Conservation (phyloP, 2,797 vertebrate species). For the Coranthus polyacanthus region DNA sequence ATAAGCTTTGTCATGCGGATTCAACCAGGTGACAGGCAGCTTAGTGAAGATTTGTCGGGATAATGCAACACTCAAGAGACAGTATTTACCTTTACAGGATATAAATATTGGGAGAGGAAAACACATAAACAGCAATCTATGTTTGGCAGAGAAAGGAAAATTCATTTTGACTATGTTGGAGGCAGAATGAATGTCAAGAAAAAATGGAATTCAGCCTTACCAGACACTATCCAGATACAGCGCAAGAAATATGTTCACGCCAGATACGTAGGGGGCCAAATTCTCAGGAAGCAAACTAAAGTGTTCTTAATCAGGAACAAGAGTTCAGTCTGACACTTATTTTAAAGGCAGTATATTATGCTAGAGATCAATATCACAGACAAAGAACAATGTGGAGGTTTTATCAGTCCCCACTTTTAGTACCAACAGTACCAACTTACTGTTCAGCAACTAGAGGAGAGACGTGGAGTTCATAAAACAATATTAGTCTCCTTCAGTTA, state of each 20-base stretch:
- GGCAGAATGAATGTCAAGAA: constrained; percentile 42
- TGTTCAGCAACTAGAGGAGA: neutral
- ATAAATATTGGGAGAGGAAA: constrained; percentile 41
- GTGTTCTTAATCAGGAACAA: constrained; percentile 28
- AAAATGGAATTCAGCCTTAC: constrained; percentile 41
- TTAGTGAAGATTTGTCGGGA: constrained; percentile 27
- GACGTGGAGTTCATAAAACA: neutral
- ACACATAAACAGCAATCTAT: constrained; percentile 36
- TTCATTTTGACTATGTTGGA: constrained; percentile 24
- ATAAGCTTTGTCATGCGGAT: constrained; percentile 25
- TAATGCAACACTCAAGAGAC: constrained; percentile 25
- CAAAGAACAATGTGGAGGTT: neutral
- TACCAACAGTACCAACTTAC: too few relatives aligned
- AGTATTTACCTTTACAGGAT: constrained; percentile 41
- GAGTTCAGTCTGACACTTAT: constrained; percentile 24
- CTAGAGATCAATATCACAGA: constrained; percentile 12
- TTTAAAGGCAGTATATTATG: constrained; percentile 9
- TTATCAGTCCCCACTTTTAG: neutral
- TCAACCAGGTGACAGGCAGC: constrained; percentile 31
- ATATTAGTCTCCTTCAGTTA: neutral
- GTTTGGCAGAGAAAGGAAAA: constrained; percentile 34
- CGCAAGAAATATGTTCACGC: constrained; percentile 9
- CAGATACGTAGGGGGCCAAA: neutral
- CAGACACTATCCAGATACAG: constrained; percentile 53
- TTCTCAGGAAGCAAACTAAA: constrained; percentile 34